Evolutionary conservation across 2,797 vertebrate genomes (phyloP), one percentile per base, ranked within the genome.

Genomic region (Toxotes lorentzi): DNA sequence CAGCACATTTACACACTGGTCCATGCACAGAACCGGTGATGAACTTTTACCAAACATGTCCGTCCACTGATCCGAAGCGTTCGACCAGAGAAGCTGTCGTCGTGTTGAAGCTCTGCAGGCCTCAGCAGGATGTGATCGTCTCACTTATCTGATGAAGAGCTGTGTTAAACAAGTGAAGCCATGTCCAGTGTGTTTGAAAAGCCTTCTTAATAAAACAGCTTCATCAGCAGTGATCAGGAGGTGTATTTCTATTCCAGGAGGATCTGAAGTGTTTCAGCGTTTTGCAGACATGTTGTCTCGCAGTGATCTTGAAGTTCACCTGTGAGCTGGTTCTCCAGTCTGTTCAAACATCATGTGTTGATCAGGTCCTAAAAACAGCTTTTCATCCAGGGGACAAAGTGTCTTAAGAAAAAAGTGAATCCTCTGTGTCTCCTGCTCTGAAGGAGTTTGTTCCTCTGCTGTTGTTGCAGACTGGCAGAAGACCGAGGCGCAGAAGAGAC

Each of bases 401-500:
- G 56, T 74, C 40, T 30, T 0, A 7, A n/a, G 23, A 19, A 54
- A 43, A 5, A 4, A 53, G 38, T 3, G 27, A 30, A 10, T 64
- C 40, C 43, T 60, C 23, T 3, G 61, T 17, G 54, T 72, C 16
- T 82, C 48, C 73, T 27, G 34, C 3, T 70, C 68, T 87, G 57
- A 83, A 7, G 23, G 7, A 13, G 27, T 84, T 11, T 71, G 54
- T 73, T n/a, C 34, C 32, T 83, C 40, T 76, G 53, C 8, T 87
- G 60, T 81, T 7, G 76, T 79, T 91, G 83, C 92, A 98, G 97
- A 98, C 91, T 99, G 97, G 97, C 97, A 99, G 95, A 99, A 99
- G 93, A 98, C 97, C 0, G 97, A 99, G 92, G 97, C 97, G 83
- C 98, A 99, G 95, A 99, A 99, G 93, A 95, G 97, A 70, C 95